Evolutionary conservation across 37 sponge, comb jelly and placozoan species (phyloP), one percentile per base, ranked within the genome.

Genomic region (Halichondria panicea): DNA sequence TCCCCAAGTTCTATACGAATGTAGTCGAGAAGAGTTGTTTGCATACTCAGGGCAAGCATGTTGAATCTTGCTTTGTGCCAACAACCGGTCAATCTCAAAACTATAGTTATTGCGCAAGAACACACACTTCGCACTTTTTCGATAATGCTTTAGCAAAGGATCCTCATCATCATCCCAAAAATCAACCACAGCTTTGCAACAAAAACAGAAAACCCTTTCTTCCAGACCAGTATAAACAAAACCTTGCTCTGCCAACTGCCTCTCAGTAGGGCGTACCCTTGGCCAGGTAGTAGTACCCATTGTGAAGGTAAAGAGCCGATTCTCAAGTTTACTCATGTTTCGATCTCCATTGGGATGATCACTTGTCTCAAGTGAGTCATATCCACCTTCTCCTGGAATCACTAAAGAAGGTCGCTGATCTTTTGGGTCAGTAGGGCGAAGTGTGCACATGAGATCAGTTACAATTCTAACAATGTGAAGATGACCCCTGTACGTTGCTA

Each of bases 201-300:
- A 37, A 39, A 66, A 81, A 40, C 87, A 86, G 9, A 32, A 34
- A 4, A 78, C 81, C 2, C 43, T 28, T 1, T 72, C 44, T 25
- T 52, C 72, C 9, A 48, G 36, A 38, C 87, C 87, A 50, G 75
- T 80, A 66, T 80, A 80, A 31, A 53, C 63, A 59, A 79, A 80
- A 27, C 87, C 87, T 0, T 30, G 75, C 48, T 27, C 31, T 25
- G 75, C 75, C 19, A 86, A 68, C 1, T 63, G 58, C 25, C 55
- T 45, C 15, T 55, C 22, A 27, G 32, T 34, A 3, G 67, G 75
- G 22, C 0, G 34, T 0, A 21, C 9, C 3, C 45, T 42, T 1
- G 75, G 75, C 67, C 83, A 82, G 1, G 34, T 22, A 6, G 24
- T 34, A 4, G 82, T 61, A 3, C 25, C 40, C 30, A 38, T 15